Base-by-base conservation (phyloP, 2,888 invertebrate species). In the Tetranychus piercei region DNA sequence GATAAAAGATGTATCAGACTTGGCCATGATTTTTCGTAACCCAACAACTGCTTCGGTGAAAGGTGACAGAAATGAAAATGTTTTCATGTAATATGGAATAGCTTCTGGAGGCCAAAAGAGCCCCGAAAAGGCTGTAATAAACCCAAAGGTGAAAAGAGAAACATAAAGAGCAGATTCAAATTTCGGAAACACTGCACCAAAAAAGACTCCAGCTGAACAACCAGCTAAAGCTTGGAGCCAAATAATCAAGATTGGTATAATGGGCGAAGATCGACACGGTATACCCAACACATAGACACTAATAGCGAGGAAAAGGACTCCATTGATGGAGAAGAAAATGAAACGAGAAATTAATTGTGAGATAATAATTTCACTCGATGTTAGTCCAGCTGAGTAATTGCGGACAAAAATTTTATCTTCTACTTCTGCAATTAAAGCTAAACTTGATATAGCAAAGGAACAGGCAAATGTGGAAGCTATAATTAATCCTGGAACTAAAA, bases 31-130 rank as follows among this genome's bases (percentile, higher is more conserved):
- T 18, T 20, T 20, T 44, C 71, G 11, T 18, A 71, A 18, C 43
- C 44, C 44, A 1, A 9, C 20, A 6, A 9, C n/a, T 18, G 71
- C 6, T n/a, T 23, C 18, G 15, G 71, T 71, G 1, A 71, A 44
- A 11, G 71, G 71, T 44, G 71, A 43, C 15, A 71, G 3, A 44
- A 20, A 44, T 11, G 43, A n/a, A 18, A 71, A 6, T 5, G 9
- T 11, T 43, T 34, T 71, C 18, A 71, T 44, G 34, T 43, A 45
- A 18, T 43, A 44, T 45, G 71, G 45, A 20, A 71, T 5, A 18
- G 71, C 43, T 44, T 43, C 44, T 15, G 34, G 4, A 18, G 71
- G 71, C 71, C 71, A 71, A 71, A 71, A 71, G 18, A 71, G n/a
- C n/a, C 71, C 71, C 9, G 23, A 23, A 23, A 71, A 20, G 11